phyloP scores from a whole-genome alignment of 2,888 invertebrate genomes.

The Lasioglossum zephyrum region DNA sequence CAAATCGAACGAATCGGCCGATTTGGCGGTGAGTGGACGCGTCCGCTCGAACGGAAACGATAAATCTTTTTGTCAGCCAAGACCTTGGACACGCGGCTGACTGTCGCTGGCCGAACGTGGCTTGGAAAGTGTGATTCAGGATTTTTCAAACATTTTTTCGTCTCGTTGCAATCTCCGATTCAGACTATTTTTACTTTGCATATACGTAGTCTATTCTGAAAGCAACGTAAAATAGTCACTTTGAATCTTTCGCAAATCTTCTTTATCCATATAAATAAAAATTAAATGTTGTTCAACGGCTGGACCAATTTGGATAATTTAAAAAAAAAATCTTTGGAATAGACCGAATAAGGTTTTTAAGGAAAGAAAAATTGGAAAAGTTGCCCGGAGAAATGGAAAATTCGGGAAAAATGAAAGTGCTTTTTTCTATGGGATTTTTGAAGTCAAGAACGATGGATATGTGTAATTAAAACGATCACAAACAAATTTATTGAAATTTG shows the following conservation, averaged over 20 bases:
- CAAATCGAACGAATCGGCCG: neutral
- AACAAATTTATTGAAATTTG: too few relatives aligned
- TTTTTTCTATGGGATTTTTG: too few relatives aligned
- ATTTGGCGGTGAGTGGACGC: conserved; percentile 10
- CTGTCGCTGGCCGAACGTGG: neutral
- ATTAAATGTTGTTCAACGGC: too few relatives aligned
- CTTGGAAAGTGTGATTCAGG: neutral
- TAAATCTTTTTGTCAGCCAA: neutral
- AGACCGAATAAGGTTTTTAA: too few relatives aligned
- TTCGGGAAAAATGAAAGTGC: too few relatives aligned
- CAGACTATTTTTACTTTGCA: neutral
- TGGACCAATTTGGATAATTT: too few relatives aligned
- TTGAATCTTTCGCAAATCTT: neutral
- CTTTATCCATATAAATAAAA: too few relatives aligned
- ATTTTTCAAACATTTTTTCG: neutral
- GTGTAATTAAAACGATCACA: too few relatives aligned
- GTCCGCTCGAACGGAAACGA: conserved; percentile 1
- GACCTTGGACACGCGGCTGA: neutral
- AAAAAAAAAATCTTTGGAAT: too few relatives aligned
- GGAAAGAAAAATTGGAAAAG: too few relatives aligned
- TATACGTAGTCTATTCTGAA: neutral
- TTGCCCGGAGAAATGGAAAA: too few relatives aligned
- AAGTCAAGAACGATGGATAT: too few relatives aligned
- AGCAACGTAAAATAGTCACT: neutral
- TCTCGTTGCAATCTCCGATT: neutral